A percentile compares a stretch with the other conserved stretches of the same genome.
These are phyloP conservation scores for Cebus imitator DNA, from an alignment of 2,113 vertebrate species.

Conservation along the genomic window DNA sequence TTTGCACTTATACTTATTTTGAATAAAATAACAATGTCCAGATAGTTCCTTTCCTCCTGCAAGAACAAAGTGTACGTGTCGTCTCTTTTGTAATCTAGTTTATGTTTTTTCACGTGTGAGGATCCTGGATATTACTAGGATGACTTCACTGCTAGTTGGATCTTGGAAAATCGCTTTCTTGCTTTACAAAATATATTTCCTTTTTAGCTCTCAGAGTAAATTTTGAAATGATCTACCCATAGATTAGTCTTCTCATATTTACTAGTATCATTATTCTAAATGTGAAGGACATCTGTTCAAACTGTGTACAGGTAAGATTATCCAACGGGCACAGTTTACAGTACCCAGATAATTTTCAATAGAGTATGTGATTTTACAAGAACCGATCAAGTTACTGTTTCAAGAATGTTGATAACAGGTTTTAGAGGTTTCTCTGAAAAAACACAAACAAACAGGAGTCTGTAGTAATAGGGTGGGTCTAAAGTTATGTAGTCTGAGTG, in stretches of 20 bases:
- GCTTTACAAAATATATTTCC: background rate
- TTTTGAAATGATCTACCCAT: background rate
- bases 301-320: background rate
- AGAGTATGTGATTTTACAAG: background rate
- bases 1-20: background rate
- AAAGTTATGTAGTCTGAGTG: background rate
- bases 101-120: too few relatives aligned
- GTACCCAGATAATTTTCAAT: background rate
- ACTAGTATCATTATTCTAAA: background rate
- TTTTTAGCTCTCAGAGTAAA: background rate
- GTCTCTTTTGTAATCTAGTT: too few relatives aligned
- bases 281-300: background rate
- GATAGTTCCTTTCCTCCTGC: too few relatives aligned
- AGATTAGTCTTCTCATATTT: background rate
- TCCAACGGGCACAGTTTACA: background rate
- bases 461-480: background rate
- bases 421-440: background rate
- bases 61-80: too few relatives aligned
- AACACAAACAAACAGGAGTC: background rate
- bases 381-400: background rate
- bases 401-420: background rate
- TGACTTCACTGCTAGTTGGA: background rate
- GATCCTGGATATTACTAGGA: background rate
- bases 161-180: background rate
- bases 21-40: background rate